phyloP scores from a whole-genome alignment of 2,113 vertebrate genomes.

The Orientallactaga bullata region DNA sequence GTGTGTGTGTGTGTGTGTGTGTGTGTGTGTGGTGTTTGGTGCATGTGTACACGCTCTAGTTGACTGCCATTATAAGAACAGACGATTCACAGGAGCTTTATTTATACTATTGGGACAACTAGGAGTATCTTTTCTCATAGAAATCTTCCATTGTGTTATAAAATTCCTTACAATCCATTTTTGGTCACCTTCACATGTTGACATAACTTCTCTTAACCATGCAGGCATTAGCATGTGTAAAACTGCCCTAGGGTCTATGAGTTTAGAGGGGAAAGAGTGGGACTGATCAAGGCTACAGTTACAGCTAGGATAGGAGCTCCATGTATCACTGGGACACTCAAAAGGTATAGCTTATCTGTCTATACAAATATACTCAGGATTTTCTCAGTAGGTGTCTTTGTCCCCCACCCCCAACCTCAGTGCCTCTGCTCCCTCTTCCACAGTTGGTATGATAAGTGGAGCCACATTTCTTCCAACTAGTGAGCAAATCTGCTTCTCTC shows the following conservation, averaged over 20 bases:
- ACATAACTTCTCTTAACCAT: neutral
- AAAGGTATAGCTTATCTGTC: neutral
- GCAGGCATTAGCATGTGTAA: neutral
- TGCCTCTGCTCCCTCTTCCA: neutral
- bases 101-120: neutral
- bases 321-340: neutral
- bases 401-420: neutral
- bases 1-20: neutral
- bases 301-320: neutral
- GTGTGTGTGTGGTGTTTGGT: too few relatives aligned
- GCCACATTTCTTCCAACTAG: neutral
- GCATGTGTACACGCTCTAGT: too few relatives aligned
- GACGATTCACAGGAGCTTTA: slow-evolving; percentile 19
- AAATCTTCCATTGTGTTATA: neutral
- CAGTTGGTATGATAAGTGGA: neutral
- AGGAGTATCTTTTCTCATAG: neutral
- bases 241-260: neutral
- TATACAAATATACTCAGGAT: neutral
- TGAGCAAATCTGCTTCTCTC: neutral
- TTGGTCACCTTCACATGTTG: neutral
- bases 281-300: neutral
- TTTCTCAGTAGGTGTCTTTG: neutral
- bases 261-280: neutral
- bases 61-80: slow-evolving; percentile 17
- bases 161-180: neutral